Evolutionary conservation across 1,140 invertebrate species (phyloP), one percentile per base, ranked within the genome.

Genomic region (Cydia splendana): DNA sequence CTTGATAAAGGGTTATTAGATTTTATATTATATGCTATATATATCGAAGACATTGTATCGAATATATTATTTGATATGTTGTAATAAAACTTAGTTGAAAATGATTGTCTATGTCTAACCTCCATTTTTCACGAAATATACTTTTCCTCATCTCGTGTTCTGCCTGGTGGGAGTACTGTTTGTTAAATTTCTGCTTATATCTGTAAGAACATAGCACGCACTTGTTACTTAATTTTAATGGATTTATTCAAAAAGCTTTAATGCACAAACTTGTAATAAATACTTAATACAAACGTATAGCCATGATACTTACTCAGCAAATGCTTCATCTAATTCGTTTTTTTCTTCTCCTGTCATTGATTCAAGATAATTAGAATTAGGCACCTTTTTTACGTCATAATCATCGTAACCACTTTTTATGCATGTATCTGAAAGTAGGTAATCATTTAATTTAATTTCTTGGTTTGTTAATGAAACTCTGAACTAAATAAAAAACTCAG

Each of bases 151-250:
- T 62, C 2, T 62, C 57, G 7, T 62, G 57, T 62, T 62, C 57
- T 62, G 18, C 57, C n/a, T 24, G 5, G 18, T 62, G 57, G 10
- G 57, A 9, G 18, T 62, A 62, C 18, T 62, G n/a, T 24, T 62
- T 62, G 18, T 62, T 62, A 62, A 62, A 62, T 62, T 62, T 62
- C 57, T 62, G 57, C 15, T 62, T 62, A 20, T 62, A 62, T 62
- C 57, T 62, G 57, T 2, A 62, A 62, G 7, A 53, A 53, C 13
- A 51, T 57, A 7, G 9, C 3, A 62, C 4, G 2, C 1, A 62
- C n/a, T 24, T 62, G 10, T 62, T 62, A 20, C 24, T 62, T 15
- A 48, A 48, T 48, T 38, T 42, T 10, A 42, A 42, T 7, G 5
- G 2, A 10, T 13, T 45, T 45, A 13, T 45, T 12, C 12, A 12